Percentiles rank a stretch among this genome's conserved stretches.
Conservation (phyloP, 2,113 vertebrate genomes). For the Athene noctua region DNA sequence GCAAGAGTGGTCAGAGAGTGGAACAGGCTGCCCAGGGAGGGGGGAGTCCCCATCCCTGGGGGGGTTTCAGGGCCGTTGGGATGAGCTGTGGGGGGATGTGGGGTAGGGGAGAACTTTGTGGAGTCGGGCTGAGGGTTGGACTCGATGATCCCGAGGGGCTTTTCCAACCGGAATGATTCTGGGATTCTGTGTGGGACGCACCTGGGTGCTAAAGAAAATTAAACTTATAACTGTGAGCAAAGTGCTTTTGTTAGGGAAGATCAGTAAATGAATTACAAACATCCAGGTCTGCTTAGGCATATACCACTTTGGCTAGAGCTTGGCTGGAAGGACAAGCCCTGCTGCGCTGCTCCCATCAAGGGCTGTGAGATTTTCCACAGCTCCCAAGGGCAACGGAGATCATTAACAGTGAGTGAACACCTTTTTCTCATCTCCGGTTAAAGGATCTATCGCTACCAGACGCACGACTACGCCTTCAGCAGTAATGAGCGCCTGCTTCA, state of each 20-base stretch:
- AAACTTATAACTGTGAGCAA: rapidly evolving
- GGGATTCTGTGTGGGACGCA: no score
- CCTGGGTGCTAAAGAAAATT: not conserved
- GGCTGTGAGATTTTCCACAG: rapidly evolving
- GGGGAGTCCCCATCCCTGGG: no score
- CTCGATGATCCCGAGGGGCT: no score
- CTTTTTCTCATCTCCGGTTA: not conserved
- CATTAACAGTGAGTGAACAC: rapidly evolving
- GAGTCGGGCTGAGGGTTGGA: no score
- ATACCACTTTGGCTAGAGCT: not conserved
- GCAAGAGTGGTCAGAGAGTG: no score
- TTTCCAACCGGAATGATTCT: no score
- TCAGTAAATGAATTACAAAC: no score
- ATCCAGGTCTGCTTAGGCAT: no score
- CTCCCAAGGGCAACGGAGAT: not conserved
- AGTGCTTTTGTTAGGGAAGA: not conserved
- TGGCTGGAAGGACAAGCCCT: not conserved
- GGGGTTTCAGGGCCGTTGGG: no score
- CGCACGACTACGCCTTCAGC: slow-evolving; percentile 90
- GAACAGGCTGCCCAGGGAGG: no score
- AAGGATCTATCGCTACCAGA: slow-evolving; percentile 96
- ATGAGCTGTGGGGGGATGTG: no score
- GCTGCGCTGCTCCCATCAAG: not conserved
- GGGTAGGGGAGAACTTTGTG: no score
- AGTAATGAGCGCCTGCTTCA: slow-evolving; percentile 84